Base-by-base conservation (phyloP, 1,140 invertebrate genomes). In the Sinonovacula constricta region DNA sequence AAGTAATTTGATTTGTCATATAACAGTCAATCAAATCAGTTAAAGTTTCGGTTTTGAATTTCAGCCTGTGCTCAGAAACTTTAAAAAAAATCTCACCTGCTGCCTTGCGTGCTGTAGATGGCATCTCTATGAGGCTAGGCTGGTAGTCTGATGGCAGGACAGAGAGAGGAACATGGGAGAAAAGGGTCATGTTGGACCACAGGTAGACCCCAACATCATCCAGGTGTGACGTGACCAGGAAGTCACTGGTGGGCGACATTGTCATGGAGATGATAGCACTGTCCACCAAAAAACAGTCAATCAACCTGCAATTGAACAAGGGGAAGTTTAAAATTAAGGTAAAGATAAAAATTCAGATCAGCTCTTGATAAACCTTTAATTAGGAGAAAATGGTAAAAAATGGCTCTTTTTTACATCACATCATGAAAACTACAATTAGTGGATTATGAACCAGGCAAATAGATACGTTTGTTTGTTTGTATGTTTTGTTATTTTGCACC, bases 151-250 rank as follows among this genome's bases (percentile, higher is more conserved):
- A 85, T 10, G 92, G 93, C 24, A 99, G 92, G 0, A 96, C 94
- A 85, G 94, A 94, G 2, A 99, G 90, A 26, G 95, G 94, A 3
- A 98, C 91, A 85, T 95, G 94, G 31, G 94, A 75, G 69, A 96
- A 99, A 0, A 99, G 88, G 0, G 95, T 95, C 80, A 94, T 94
- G 91, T 99, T 99, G 0, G 95, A 94, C 98, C 98, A 99, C 12
- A 99, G 91, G 87, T 96, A 98, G 39, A 99, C 93, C 0, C 97
- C 98, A 30, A 98, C 87, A 87, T 97, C 94, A 78, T 96, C 95
- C 1, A 96, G 93, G 88, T 99, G 97, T 0, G 95, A 93, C 1
- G 97, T 99, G 1, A 95, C 97, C 36, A 99, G 90, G 88, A 94
- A 97, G 87, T 98, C 95, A 10, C 96, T 96, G 10, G 94, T 97